Base-by-base conservation (phyloP, 35 echinoderm and acorn worm genomes). In the Eucidaris tribuloides region DNA sequence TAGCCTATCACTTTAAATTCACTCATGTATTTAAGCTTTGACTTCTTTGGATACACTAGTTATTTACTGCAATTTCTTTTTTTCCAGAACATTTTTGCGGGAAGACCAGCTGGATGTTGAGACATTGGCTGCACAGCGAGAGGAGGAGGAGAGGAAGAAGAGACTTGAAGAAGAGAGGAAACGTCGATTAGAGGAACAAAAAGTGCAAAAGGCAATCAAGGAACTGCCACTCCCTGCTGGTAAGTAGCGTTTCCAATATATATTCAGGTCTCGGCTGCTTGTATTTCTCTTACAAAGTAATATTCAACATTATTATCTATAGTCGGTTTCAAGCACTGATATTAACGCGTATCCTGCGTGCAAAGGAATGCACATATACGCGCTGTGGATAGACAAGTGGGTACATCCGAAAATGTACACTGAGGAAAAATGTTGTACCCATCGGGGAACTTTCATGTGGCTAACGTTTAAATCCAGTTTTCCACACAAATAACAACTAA, bases 121-220 rank as follows among this genome's bases (percentile, higher is more conserved):
- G 35, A 92, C 94, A 4, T 33, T 97, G 11, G 76, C 57, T 49
- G 94, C 94, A 40, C 94, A 97, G 78, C 42, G 64, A 34, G 89
- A 97, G 63, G 94, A 97, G 48, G 89, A 88, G 41, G 80, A 97
- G 65, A 97, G 94, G 74, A 88, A 85, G 24, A 83, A 97, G 70
- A 59, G 94, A 39, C 54, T 97, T 32, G 86, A 92, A 27, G 94
- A 97, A 86, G 85, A 92, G 41, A 81, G 83, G 58, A 86, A 83
- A 88, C 45, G 54, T 22, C 18, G 79, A 44, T 54, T 60, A 31
- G 46, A 41, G 17, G 39, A 41, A 28, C 65, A 78, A 45, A 77
- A 48, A 30, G 30, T 24, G 20, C 49, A 44, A 11, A 72, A 46
- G 29, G 46, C 25, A 28, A 42, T 35, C 5, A 20, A 44, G 25